Evolutionary conservation across 1,140 invertebrate species (phyloP).

Genomic region (Drosophila melanica): DNA sequence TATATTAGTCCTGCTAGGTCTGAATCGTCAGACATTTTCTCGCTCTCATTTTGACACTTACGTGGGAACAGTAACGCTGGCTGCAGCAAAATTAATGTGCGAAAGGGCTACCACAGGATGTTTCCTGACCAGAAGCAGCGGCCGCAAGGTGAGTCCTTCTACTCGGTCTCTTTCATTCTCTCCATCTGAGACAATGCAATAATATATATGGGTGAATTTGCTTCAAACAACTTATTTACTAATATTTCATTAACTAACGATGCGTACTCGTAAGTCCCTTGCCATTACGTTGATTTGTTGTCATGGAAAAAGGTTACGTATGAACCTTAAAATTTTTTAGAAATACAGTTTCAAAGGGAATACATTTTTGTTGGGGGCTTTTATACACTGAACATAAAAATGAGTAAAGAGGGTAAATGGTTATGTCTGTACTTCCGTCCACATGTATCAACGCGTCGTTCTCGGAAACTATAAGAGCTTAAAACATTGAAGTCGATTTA

Average conservation of each 20-base stretch:
- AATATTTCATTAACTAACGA: conserved; percentile 51
- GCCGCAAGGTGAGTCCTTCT: conserved; percentile 85
- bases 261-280: background rate
- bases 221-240: conserved; percentile 41
- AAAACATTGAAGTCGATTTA: too few species aligned
- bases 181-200: background rate
- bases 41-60: conserved; percentile 36
- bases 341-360: too few species aligned
- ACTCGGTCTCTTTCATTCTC: background rate
- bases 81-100: conserved; percentile 86
- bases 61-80: conserved; percentile 51
- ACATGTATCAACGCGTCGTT: too few species aligned
- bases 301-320: too few species aligned
- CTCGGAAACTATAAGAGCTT: too few species aligned
- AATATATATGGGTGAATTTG: conserved; percentile 17
- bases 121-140: conserved; percentile 86
- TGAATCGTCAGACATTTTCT: conserved; percentile 15
- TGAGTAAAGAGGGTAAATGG: too few species aligned
- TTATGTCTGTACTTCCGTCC: too few species aligned
- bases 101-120: conserved; percentile 88
- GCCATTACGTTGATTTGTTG: conserved; percentile 13
- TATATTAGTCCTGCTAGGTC: conserved; percentile 11
- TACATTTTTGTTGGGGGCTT: too few species aligned
- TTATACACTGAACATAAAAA: too few species aligned
- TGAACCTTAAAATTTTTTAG: too few species aligned